A percentile compares a stretch with the other conserved stretches of the same genome.
These are phyloP conservation scores for Troglohyphantes excavatus DNA, from an alignment of 2,888 invertebrate genomes.

Conservation along the genomic window DNA sequence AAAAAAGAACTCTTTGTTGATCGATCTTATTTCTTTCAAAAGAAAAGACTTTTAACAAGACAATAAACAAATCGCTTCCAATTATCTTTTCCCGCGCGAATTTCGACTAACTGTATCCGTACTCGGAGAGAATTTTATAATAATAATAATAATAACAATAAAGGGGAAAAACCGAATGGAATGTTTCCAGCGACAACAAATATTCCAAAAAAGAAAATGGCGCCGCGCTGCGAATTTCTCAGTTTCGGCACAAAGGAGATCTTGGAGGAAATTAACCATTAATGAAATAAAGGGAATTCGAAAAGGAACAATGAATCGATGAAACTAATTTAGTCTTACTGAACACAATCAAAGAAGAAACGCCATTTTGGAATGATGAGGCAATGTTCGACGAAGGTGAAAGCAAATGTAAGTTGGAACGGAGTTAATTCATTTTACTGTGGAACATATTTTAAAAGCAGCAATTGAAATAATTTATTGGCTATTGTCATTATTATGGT, in stretches of 20 bases:
- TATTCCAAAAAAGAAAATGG: constrained; percentile 4
- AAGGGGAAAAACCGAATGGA: constrained; percentile 9
- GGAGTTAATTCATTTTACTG: neutral
- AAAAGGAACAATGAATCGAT: constrained; percentile 53
- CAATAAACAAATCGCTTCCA: constrained; percentile 72
- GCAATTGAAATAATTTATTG: too few species aligned
- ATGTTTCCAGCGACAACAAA: neutral
- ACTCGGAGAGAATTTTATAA: constrained; percentile 37
- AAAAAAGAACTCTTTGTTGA: constrained; percentile 49
- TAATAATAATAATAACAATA: constrained; percentile 22
- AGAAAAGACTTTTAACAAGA: constrained; percentile 62
- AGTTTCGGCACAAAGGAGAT: constrained; percentile 20
- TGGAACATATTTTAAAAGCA: too few species aligned
- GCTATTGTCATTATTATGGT: too few species aligned
- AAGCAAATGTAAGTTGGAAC: neutral
- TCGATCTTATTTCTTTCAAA: constrained; percentile 22
- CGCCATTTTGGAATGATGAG: constrained; percentile 9
- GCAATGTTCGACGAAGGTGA: neutral
- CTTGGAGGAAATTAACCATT: constrained; percentile 43
- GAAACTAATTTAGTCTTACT: constrained; percentile 41
- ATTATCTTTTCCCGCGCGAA: constrained; percentile 34
- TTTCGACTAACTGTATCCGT: constrained; percentile 20
- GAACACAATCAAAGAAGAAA: constrained; percentile 23
- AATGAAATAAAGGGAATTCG: constrained; percentile 43
- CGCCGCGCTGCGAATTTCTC: constrained; percentile 11